A percentile compares a stretch with the other conserved stretches of the same genome.
These are phyloP conservation scores for Corythoichthys intestinalis DNA, from an alignment of 2,113 vertebrate species.

Conservation along the genomic window DNA sequence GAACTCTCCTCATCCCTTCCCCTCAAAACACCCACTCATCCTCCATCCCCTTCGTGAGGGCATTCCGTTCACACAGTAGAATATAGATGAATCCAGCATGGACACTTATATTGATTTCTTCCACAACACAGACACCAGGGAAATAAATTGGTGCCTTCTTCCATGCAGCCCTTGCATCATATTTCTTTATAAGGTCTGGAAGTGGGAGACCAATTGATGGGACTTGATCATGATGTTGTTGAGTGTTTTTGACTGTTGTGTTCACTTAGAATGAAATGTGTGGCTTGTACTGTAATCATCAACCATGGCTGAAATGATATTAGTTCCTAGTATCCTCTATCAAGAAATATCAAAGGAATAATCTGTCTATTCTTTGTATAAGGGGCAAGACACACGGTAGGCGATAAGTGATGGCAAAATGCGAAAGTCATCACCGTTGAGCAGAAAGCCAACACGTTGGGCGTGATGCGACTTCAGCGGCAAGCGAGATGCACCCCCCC, in stretches of 20 bases:
- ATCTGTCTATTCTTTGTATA: background rate
- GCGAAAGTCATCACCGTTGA: too few relatives aligned
- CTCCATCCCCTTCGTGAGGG: slow-evolving; percentile 38
- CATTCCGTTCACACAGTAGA: slow-evolving; percentile 62
- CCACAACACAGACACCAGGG: slow-evolving; percentile 51
- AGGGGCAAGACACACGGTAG: background rate
- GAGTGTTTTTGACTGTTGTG: slow-evolving; percentile 16
- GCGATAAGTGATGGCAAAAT: too few relatives aligned
- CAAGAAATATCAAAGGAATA: background rate
- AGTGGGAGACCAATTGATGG: slow-evolving; percentile 36
- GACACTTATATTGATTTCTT: slow-evolving; percentile 66
- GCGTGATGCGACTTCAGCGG: too few relatives aligned
- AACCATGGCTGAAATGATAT: background rate
- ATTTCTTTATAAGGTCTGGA: slow-evolving; percentile 45
- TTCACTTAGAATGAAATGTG: slow-evolving; percentile 14
- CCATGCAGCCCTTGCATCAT: slow-evolving; percentile 29
- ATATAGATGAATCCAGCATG: slow-evolving; percentile 62
- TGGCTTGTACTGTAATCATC: slow-evolving; percentile 10
- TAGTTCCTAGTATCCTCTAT: background rate
- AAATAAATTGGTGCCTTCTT: slow-evolving; percentile 60
- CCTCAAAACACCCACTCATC: slow-evolving; percentile 51
- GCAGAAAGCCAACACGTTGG: too few relatives aligned
- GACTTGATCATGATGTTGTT: slow-evolving; percentile 13
- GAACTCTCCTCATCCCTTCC: slow-evolving; percentile 42
- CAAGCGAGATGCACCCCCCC: too few relatives aligned